phyloP scores from a whole-genome alignment of 1,140 invertebrate species.

The Conus betulinus region DNA sequence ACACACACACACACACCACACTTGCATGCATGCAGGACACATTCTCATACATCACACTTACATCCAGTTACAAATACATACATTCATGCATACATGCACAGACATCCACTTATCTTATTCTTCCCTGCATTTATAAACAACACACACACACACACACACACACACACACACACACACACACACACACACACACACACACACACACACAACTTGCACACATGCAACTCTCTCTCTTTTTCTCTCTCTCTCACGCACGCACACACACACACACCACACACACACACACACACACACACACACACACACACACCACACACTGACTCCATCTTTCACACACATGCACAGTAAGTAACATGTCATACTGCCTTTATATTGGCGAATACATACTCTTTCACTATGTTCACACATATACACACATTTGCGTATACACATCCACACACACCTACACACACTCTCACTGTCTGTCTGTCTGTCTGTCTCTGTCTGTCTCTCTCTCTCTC shows the following conservation, averaged over 20 bases:
- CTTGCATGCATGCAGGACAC: neutral
- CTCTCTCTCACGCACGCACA: too few species aligned
- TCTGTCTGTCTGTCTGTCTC: neutral
- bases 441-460: neutral
- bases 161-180: conserved; percentile 10
- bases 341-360: too few species aligned
- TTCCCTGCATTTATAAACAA: neutral
- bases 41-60: neutral
- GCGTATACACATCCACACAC: neutral
- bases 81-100: neutral
- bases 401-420: neutral
- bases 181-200: conserved; percentile 8
- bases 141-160: conserved; percentile 10
- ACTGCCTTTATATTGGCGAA: too few species aligned
- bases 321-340: too few species aligned
- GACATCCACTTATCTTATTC: neutral
- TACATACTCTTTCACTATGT: too few species aligned
- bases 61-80: neutral
- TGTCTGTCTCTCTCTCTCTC: neutral
- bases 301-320: too few species aligned
- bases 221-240: too few species aligned
- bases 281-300: too few species aligned
- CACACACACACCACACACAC: too few species aligned
- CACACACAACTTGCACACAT: neutral
- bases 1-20: conserved; percentile 13